Evolutionary conservation across 2,797 vertebrate genomes (phyloP).

Genomic region (Microctenopoma stevenorrisi): DNA sequence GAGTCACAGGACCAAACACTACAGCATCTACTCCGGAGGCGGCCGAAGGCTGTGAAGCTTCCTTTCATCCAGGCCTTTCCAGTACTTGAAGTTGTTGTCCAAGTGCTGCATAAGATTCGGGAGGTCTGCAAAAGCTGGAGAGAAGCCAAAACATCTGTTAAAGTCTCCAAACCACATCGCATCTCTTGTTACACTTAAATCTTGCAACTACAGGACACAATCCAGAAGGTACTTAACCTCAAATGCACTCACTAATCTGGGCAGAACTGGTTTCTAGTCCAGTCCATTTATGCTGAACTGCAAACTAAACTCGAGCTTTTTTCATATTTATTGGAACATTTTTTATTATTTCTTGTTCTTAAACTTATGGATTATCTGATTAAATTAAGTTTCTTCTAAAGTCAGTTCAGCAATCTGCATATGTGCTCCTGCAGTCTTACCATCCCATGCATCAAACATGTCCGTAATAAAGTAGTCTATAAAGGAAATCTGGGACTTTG

Average conservation of each 20-base stretch:
- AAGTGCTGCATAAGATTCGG: constrained; percentile 97
- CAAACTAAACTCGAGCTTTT: background rate
- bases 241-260: background rate
- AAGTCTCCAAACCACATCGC: background rate
- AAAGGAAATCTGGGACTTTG: constrained; percentile 97
- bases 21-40: constrained; percentile 86
- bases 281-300: background rate
- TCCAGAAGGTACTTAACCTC: background rate
- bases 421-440: constrained; percentile 75
- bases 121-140: constrained; percentile 92
- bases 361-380: too few relatives aligned
- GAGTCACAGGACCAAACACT: constrained; percentile 50
- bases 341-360: background rate
- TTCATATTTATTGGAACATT: background rate
- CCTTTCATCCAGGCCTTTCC: constrained; percentile 93
- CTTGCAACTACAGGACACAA: background rate
- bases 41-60: constrained; percentile 91
- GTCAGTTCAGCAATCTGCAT: too few relatives aligned
- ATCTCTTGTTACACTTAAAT: background rate
- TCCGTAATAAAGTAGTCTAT: constrained; percentile 99
- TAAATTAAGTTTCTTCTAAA: too few relatives aligned
- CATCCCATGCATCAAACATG: constrained; percentile 98
- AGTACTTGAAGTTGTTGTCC: constrained; percentile 98
- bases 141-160: constrained; percentile 26
- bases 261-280: background rate